Conservation (phyloP, 2,888 invertebrate genomes). For the Cephus runcator region DNA sequence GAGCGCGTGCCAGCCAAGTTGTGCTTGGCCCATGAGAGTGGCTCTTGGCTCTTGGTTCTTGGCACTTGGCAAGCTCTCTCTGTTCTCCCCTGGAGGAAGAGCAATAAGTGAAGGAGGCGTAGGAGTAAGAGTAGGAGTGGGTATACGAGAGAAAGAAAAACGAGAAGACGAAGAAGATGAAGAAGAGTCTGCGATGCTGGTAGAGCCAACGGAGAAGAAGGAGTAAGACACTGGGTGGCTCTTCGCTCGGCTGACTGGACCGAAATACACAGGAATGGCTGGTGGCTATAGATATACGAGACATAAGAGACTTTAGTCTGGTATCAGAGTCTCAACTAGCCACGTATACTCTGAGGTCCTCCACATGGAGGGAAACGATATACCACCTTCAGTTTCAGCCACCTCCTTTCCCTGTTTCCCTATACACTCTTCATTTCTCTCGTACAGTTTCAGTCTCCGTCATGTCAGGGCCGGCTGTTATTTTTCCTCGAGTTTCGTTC, state of each 20-base stretch:
- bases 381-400: background rate
- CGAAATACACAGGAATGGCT: slow-evolving; percentile 15
- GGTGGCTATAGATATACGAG: slow-evolving; percentile 9
- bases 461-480: background rate
- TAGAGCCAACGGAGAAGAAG: slow-evolving; percentile 11
- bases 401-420: background rate
- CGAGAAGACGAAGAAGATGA: slow-evolving; percentile 13
- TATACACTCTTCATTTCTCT: background rate
- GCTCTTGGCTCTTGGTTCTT: slow-evolving; percentile 31
- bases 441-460: background rate
- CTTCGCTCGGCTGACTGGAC: slow-evolving; percentile 20
- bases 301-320: background rate
- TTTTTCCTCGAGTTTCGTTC: slow-evolving; percentile 15
- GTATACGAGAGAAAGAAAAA: background rate
- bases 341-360: background rate
- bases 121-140: slow-evolving; percentile 4
- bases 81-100: slow-evolving; percentile 13
- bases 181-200: slow-evolving; percentile 8
- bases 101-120: slow-evolving; percentile 19
- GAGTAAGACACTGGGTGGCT: slow-evolving; percentile 19
- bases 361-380: slow-evolving; percentile 16
- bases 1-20: slow-evolving; percentile 30
- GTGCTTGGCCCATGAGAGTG: slow-evolving; percentile 30
- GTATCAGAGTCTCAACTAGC: background rate
- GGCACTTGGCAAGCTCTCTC: slow-evolving; percentile 3